phyloP scores from a whole-genome alignment of 2,888 invertebrate genomes.

The Odontomyia ornata region DNA sequence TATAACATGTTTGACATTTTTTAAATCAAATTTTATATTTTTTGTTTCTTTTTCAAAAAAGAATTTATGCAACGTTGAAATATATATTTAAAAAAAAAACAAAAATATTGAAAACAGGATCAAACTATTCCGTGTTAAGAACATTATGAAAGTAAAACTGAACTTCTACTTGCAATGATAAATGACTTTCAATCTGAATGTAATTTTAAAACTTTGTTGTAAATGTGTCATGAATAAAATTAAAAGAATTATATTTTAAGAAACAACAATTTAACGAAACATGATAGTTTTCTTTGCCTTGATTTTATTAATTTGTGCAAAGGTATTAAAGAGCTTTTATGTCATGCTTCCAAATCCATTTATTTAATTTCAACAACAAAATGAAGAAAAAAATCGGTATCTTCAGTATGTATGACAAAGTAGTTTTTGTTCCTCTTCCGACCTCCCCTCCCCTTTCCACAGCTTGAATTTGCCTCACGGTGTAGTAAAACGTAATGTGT shows the following conservation, averaged over 20 bases:
- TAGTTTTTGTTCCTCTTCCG: too few relatives aligned
- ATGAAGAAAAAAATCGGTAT: too few relatives aligned
- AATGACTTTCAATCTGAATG: constrained; percentile 40
- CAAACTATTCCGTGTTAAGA: not conserved
- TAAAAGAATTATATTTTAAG: constrained; percentile 40
- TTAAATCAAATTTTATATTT: constrained; percentile 14
- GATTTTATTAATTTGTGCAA: too few relatives aligned
- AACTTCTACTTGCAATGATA: not conserved
- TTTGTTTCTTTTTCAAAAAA: not conserved
- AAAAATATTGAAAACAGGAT: not conserved
- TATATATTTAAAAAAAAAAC: not conserved
- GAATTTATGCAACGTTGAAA: constrained; percentile 24
- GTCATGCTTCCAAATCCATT: too few relatives aligned
- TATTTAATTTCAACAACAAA: too few relatives aligned
- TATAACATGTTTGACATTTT: constrained; percentile 26
- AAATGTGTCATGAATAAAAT: constrained; percentile 31
- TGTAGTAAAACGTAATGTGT: too few relatives aligned
- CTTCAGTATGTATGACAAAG: too few relatives aligned
- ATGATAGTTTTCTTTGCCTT: too few relatives aligned
- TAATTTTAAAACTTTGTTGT: constrained; percentile 41
- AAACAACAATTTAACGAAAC: constrained; percentile 24
- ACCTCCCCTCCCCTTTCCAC: too few relatives aligned
- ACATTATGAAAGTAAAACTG: constrained; percentile 25
- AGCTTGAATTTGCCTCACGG: too few relatives aligned
- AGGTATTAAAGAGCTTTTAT: too few relatives aligned